phyloP scores from a whole-genome alignment of 2,888 invertebrate genomes.

The Sisyra nigra region DNA sequence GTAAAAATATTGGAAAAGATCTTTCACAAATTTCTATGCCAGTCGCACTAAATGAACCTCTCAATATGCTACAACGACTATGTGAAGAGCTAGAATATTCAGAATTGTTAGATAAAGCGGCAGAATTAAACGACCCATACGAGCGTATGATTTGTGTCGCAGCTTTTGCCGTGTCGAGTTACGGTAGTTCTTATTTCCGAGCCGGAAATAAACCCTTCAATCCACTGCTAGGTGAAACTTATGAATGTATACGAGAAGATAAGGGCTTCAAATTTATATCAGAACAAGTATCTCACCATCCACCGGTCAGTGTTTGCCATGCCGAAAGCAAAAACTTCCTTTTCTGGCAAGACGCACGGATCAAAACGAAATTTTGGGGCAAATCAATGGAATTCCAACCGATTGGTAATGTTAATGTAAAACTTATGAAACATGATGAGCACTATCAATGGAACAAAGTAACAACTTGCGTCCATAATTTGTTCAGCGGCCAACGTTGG shows the following conservation, averaged over 20 bases:
- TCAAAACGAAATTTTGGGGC: constrained; percentile 82
- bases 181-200: constrained; percentile 52
- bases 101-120: constrained; percentile 61
- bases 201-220: constrained; percentile 78
- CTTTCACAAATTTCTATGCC: constrained; percentile 76
- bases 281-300: constrained; percentile 76
- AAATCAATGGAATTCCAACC: constrained; percentile 84
- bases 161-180: constrained; percentile 68
- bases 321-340: constrained; percentile 60
- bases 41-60: constrained; percentile 69
- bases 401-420: constrained; percentile 48
- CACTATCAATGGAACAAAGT: constrained; percentile 62
- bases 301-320: constrained; percentile 67
- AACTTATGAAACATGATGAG: constrained; percentile 43
- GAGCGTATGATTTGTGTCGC: constrained; percentile 63
- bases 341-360: constrained; percentile 70
- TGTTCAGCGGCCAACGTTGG: constrained; percentile 71
- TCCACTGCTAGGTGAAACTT: constrained; percentile 68
- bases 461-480: constrained; percentile 72
- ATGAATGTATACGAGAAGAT: constrained; percentile 63
- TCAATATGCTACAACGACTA: constrained; percentile 63
- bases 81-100: constrained; percentile 76
- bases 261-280: constrained; percentile 61
- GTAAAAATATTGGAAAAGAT: constrained; percentile 75
- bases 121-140: constrained; percentile 42